Evolutionary conservation across 2,888 invertebrate species (phyloP), one percentile per base, ranked within the genome.

Genomic region (Polymixis lichenea): DNA sequence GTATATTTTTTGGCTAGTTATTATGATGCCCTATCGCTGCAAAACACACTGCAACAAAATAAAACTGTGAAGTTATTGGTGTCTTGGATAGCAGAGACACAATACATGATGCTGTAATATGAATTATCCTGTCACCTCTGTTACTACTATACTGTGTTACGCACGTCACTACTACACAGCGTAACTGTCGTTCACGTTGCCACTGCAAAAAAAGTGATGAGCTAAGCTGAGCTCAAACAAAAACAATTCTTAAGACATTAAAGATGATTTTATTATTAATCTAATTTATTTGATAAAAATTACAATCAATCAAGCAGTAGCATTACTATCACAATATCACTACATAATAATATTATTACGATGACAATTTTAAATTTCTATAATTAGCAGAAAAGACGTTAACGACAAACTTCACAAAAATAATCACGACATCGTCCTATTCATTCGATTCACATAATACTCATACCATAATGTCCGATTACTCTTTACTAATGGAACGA

Each of bases 401-500:
- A 66, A 5, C 4, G 5, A 66, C 2, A 32, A 67, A 53, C 32
- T 32, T 11, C 11, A n/a, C n/a, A 51, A 32, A 7, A 49, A 22
- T 13, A 38, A 25, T 56, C 25, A 73, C 25, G 22, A 49, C 22
- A 74, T 25, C 1, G 11, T 38, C 13, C 56, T 74, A 13, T 49
- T 77, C 11, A n/a, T 55, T 55, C 70, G 17, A 15, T 61, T 79
- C 28, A 61, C 7, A 55, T 38, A 70, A 61, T 69, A 55, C 1
- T 69, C 55, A 3, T 61, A 25, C 75, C 82, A 81, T 22, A 75
- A 32, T 17, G 5, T 19, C 7, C 76, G 64, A 19, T 82, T 82
- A 43, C 82, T 81, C n/a, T 80, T 82, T 11, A 79, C 15, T 25
- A 75, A 60, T 15, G 55, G 49, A 19, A 80, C 53, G 32, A 82